phyloP scores from a whole-genome alignment of 2,113 vertebrate species.

The Dipodomys ordii region DNA sequence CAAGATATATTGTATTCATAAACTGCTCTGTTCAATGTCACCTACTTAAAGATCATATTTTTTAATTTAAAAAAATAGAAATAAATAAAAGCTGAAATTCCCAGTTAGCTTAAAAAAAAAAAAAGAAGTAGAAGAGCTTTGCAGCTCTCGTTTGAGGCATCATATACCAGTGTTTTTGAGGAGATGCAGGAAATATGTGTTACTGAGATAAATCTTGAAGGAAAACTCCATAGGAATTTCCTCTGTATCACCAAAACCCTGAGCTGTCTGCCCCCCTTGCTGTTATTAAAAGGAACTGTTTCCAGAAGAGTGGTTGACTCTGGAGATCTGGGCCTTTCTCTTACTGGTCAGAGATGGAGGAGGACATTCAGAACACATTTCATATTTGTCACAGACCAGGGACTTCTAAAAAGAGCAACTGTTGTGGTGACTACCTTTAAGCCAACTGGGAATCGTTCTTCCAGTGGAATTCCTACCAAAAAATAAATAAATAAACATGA shows the following conservation, averaged over 20 bases:
- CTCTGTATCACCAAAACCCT: not conserved
- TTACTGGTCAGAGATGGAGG: not conserved
- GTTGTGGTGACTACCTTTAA: conserved; percentile 25
- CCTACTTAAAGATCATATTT: too few species aligned
- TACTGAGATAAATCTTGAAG: conserved; percentile 4
- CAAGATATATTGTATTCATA: too few species aligned
- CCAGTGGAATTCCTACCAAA: conserved; percentile 59
- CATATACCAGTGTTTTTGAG: not conserved
- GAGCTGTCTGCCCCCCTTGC: not conserved
- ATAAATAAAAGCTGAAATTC: too few species aligned
- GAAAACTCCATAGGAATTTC: not conserved
- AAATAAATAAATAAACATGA: conserved; percentile 28
- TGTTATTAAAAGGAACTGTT: not conserved
- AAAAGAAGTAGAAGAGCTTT: not conserved
- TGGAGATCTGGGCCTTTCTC: not conserved
- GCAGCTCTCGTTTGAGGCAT: not conserved
- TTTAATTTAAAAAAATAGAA: too few species aligned
- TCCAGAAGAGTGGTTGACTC: not conserved
- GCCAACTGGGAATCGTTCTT: conserved; percentile 20
- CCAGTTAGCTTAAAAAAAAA: too few species aligned
- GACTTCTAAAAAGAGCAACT: conserved; percentile 38
- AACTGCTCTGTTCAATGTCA: too few species aligned
- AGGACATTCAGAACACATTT: not conserved
- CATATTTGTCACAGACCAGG: not conserved
- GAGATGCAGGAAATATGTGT: not conserved